Evolutionary conservation across 2,888 invertebrate genomes (phyloP), one percentile per base, ranked within the genome.

Genomic region (Rhagophthalmus giganteus): DNA sequence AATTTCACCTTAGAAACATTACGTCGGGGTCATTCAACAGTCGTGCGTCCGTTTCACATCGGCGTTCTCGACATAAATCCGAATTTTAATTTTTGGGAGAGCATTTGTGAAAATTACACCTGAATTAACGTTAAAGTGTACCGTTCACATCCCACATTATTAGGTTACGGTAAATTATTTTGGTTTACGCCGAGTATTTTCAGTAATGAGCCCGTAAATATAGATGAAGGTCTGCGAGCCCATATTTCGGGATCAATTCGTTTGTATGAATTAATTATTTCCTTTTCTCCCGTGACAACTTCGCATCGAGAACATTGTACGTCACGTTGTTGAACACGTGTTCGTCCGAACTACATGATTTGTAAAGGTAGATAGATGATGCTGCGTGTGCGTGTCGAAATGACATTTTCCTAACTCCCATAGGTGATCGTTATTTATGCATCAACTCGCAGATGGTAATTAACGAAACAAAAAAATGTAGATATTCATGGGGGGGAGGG

Each of bases 361-460:
- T 41, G 35, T 44, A 13, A 37, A 35, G 16, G 32, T 39, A 32
- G 16, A 31, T 28, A 24, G 26, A 24, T 24, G 24, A 14, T 39
- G 27, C 20, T 26, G 12, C 20, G 20, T 20, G 27, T 49, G 44
- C 52, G 54, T 55, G 53, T 38, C 32, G 37, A 55, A 55, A 55
- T 57, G 53, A 47, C 53, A 51, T 50, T 55, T 55, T 57, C 40
- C 42, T 25, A 33, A 41, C 37, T 49, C 45, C 42, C 28, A 34
- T 32, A 42, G 48, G 48, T 44, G 31, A 28, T 31, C 31, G 48
- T 57, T 57, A 52, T 54, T 53, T 46, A 47, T 51, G 32, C 42
- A 48, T 37, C 33, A 40, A 30, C 27, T 34, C 40, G 37, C 35
- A 44, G 48, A 48, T 45, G 46, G 48, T 56, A 54, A 55, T 55